Evolutionary conservation across 2,888 invertebrate species (phyloP).

Genomic region (Apotomis capreana): DNA sequence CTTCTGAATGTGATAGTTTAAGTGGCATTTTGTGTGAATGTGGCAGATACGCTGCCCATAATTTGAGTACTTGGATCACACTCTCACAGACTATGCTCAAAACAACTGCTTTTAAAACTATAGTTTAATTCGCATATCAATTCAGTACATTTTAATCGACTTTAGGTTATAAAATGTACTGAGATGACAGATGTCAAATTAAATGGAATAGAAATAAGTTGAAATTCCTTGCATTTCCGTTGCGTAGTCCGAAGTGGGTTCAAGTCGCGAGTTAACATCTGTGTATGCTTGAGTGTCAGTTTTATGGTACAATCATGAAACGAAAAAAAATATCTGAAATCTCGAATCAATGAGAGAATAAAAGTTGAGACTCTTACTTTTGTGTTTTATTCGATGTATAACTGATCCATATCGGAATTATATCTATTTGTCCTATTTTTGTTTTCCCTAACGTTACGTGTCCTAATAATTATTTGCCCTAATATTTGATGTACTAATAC

Average conservation of each 20-base stretch:
- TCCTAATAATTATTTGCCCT: no score
- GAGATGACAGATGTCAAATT: no score
- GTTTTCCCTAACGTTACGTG: no score
- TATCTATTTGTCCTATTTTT: no score
- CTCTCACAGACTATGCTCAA: not conserved
- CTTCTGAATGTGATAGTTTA: conserved; percentile 32
- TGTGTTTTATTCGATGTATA: conserved; percentile 56
- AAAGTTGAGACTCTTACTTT: conserved; percentile 56
- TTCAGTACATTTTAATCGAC: no score
- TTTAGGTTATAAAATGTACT: no score
- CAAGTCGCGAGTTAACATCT: conserved; percentile 10
- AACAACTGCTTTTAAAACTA: not conserved
- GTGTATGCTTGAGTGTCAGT: conserved; percentile 43
- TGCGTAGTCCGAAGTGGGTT: not conserved
- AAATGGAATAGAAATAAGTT: no score
- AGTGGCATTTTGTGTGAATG: conserved; percentile 38
- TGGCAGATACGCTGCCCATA: not conserved
- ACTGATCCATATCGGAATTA: not conserved
- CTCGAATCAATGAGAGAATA: conserved; percentile 67
- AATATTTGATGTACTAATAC: no score
- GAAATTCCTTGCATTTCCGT: not conserved
- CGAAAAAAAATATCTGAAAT: conserved; percentile 46
- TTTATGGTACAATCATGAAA: conserved; percentile 45
- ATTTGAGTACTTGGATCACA: not conserved
- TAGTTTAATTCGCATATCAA: no score